Base-by-base conservation (phyloP, 2,797 vertebrate genomes). In the Euphonia xanthogaster region DNA sequence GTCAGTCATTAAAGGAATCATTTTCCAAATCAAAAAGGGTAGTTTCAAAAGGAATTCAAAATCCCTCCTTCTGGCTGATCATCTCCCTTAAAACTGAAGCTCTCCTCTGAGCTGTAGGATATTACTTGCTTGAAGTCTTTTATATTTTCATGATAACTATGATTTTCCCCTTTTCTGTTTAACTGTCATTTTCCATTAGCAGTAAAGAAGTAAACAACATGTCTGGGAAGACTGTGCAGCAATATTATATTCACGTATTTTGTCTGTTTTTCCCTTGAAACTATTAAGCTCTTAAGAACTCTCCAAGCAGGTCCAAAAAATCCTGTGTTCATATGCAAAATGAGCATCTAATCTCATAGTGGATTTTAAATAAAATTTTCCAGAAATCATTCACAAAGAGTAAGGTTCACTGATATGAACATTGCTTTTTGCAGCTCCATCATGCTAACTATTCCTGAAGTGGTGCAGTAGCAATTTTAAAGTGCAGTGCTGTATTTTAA, bases 401-500 rank as follows among this genome's bases (percentile, higher is more conserved):
- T 37, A 23, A 90, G 33, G 8, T 87, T 94, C 42, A 22, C 55
- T 77, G 53, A 87, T 93, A 85, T 11, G 48, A 93, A 2, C 35
- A 47, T 39, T 44, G 45, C 39, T 90, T 82, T 89, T 62, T 85
- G 57, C 50, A 68, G 2, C 45, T 90, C 53, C 48, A 67, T 96
- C 86, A 50, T 17, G 35, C 31, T 92, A 80, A 76, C 81, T 87
- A 42, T 83, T 92, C 80, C 84, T 80, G 92, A 96, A 92, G 93
- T 70, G 68, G 72, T 80, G 84, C 89, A 44, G 63, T 40, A 79
- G 86, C 93, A 96, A 53, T 96, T 96, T 94, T 24, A 4, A 87
- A 96, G 84, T 75, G 81, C 50, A 28, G 44, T 77, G 91, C 91
- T 91, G 65, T 89, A 87, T 94, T 96, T 96, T 97, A 97, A 96